These are phyloP conservation scores for Lottia gigantea DNA, from an alignment of 2,888 invertebrate species.

Conservation along the genomic window DNA sequence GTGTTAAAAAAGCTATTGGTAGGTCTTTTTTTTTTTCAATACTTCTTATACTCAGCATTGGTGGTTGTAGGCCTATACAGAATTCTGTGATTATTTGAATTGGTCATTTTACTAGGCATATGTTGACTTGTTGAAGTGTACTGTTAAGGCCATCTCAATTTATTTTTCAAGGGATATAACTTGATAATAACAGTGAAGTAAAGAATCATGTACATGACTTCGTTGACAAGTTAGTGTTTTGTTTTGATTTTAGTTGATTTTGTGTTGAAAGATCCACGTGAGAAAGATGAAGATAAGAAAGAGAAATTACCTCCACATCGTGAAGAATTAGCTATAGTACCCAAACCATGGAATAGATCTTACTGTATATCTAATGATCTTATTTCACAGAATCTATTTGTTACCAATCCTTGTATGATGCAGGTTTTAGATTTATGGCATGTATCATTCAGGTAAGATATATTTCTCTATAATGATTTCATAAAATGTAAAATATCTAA, in stretches of 20 bases:
- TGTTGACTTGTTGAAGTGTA: too few species aligned
- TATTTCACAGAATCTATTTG: constrained; percentile 76
- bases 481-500: background rate
- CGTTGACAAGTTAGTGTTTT: too few species aligned
- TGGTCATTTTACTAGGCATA: too few species aligned
- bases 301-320: constrained; percentile 65
- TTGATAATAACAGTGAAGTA: too few species aligned
- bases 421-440: constrained; percentile 84
- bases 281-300: constrained; percentile 63
- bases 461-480: background rate
- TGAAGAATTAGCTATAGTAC: constrained; percentile 74
- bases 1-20: constrained; percentile 85
- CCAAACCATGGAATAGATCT: constrained; percentile 77
- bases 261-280: constrained; percentile 82
- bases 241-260: constrained; percentile 77
- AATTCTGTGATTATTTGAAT: too few species aligned
- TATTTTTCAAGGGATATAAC: too few species aligned
- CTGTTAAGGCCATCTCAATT: too few species aligned
- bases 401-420: constrained; percentile 84
- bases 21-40: constrained; percentile 21
- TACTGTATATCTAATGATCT: constrained; percentile 71
- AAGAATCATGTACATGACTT: too few species aligned
- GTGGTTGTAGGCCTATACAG: too few species aligned
- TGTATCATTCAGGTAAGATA: constrained; percentile 74
- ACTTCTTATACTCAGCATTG: too few species aligned